phyloP scores from a whole-genome alignment of 1,140 invertebrate genomes.

The Drosophila bocki region DNA sequence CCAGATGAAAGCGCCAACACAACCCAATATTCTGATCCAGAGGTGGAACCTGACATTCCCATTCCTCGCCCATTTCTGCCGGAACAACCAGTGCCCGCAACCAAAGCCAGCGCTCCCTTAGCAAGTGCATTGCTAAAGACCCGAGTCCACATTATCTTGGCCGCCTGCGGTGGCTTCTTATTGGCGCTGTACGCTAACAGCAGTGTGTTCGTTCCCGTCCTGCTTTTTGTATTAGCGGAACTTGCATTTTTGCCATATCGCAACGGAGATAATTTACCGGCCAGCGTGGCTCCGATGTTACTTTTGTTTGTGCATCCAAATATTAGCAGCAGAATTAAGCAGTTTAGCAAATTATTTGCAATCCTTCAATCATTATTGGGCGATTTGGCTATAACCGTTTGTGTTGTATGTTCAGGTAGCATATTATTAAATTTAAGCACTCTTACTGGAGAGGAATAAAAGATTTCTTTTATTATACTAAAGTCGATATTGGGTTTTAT shows the following conservation, averaged over 20 bases:
- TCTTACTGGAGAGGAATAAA: slow-evolving; percentile 27
- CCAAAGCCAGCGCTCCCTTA: background rate
- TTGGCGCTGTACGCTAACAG: slow-evolving; percentile 24
- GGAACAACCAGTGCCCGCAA: slow-evolving; percentile 1
- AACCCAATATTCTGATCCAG: slow-evolving; percentile 29
- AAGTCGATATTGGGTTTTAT: background rate
- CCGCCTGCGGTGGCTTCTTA: slow-evolving; percentile 15
- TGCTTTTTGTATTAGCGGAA: slow-evolving; percentile 20
- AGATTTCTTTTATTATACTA: too few relatives aligned
- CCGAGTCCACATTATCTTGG: slow-evolving; percentile 25
- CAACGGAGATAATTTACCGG: slow-evolving; percentile 4
- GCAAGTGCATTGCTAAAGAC: slow-evolving; percentile 6
- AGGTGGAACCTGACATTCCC: slow-evolving; percentile 34
- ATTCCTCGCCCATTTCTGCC: slow-evolving; percentile 18
- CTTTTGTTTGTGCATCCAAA: slow-evolving; percentile 21
- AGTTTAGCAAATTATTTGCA: slow-evolving; percentile 31
- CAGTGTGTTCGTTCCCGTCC: slow-evolving; percentile 31
- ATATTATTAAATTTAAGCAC: slow-evolving; percentile 14
- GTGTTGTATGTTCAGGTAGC: slow-evolving; percentile 27
- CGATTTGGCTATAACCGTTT: slow-evolving; percentile 33
- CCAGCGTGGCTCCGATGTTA: slow-evolving; percentile 21
- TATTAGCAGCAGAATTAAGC: slow-evolving; percentile 30
- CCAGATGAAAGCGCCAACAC: background rate
- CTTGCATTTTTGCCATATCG: slow-evolving; percentile 22
- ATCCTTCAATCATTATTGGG: slow-evolving; percentile 28